A percentile compares a stretch with the other conserved stretches of the same genome.
Evolutionary conservation across 2,888 invertebrate species (phyloP).

Genomic region (Xanthostigma xanthostigma): DNA sequence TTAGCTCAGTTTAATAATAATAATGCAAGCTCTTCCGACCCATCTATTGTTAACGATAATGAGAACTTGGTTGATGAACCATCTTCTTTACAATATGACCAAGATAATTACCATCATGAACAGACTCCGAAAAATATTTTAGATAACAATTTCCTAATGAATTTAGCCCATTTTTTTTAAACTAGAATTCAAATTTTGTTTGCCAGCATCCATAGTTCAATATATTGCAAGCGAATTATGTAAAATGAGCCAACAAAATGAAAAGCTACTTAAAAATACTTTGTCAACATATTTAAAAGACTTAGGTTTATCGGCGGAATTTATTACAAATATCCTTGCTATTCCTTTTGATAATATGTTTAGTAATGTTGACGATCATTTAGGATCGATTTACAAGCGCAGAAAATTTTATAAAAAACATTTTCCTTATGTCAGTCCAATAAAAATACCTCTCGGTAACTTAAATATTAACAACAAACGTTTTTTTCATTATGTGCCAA

Average conservation of each 20-base stretch:
- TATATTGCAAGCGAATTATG: slow-evolving; percentile 10
- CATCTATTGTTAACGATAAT: background rate
- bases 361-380: background rate
- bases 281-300: slow-evolving; percentile 4
- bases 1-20: background rate
- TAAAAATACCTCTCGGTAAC: slow-evolving; percentile 4
- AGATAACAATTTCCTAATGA: slow-evolving; percentile 1
- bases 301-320: slow-evolving; percentile 3
- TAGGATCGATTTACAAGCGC: slow-evolving; percentile 7
- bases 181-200: slow-evolving; percentile 12
- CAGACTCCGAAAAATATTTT: background rate
- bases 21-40: background rate
- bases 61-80: background rate
- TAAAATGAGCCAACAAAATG: slow-evolving; percentile 9
- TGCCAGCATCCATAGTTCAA: slow-evolving; percentile 13
- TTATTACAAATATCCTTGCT: slow-evolving; percentile 6
- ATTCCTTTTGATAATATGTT: slow-evolving; percentile 3
- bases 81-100: background rate
- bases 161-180: slow-evolving; percentile 11
- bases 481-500: slow-evolving; percentile 11
- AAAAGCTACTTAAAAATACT: slow-evolving; percentile 8
- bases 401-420: slow-evolving; percentile 10
- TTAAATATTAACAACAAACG: background rate
- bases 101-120: background rate
- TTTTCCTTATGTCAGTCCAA: slow-evolving; percentile 9